phyloP scores from a whole-genome alignment of 1,140 invertebrate genomes.

The Mactra quadrangularis region DNA sequence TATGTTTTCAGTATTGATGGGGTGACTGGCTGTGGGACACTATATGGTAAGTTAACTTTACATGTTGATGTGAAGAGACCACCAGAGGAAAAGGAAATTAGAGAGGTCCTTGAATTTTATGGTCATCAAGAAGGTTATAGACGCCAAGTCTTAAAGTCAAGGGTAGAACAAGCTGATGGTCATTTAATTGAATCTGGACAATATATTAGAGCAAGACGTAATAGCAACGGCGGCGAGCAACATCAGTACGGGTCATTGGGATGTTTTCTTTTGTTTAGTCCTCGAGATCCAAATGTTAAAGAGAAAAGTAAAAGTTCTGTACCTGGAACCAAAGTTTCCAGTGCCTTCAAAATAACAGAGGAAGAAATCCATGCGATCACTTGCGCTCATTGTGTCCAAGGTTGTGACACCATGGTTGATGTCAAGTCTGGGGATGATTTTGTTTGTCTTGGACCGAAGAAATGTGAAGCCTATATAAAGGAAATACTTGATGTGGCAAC shows the following conservation, averaged over 20 bases:
- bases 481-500: slow-evolving; percentile 13
- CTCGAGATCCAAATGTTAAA: not conserved
- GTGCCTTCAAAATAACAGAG: not conserved
- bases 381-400: slow-evolving; percentile 21
- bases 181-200: not conserved
- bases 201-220: not conserved
- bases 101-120: not conserved
- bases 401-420: not conserved
- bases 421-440: not conserved
- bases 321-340: not conserved
- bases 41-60: slow-evolving; percentile 7
- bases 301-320: not conserved
- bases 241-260: not conserved
- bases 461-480: not conserved
- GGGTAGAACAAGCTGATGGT: not conserved
- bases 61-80: not conserved
- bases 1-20: slow-evolving; percentile 9
- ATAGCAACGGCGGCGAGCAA: too few species aligned
- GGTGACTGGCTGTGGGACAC: slow-evolving; percentile 13
- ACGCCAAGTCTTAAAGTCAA: not conserved
- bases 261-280: slow-evolving; percentile 2
- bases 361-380: slow-evolving; percentile 4
- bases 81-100: slow-evolving; percentile 11
- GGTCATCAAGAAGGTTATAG: not conserved
- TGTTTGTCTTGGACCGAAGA: not conserved